These are phyloP conservation scores for Alectura lathami DNA, from an alignment of 2,113 vertebrate species.

Conservation along the genomic window DNA sequence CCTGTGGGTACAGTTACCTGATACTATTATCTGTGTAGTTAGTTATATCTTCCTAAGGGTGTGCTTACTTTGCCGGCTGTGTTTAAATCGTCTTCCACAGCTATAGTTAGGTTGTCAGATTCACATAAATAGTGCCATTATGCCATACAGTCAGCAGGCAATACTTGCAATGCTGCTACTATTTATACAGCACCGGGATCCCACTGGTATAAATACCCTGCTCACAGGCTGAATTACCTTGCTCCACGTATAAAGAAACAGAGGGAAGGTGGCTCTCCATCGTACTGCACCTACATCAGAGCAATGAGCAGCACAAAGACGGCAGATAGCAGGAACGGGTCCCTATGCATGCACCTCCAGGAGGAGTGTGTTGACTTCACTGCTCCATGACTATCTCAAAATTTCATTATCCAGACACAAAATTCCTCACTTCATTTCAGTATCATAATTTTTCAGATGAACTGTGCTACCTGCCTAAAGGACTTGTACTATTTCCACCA, in stretches of 20 bases:
- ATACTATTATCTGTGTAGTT: slow-evolving; percentile 28
- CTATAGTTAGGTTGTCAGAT: slow-evolving; percentile 4
- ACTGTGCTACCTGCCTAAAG: background rate
- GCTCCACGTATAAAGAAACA: background rate
- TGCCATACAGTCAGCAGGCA: background rate
- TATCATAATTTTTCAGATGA: background rate
- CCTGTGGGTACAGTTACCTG: slow-evolving; percentile 38
- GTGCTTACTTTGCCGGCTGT: background rate
- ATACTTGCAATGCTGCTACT: background rate
- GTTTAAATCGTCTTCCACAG: slow-evolving; percentile 13
- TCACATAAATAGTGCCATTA: slow-evolving; percentile 13
- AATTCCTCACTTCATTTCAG: rapidly evolving
- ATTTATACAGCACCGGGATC: background rate
- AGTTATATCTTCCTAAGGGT: slow-evolving; percentile 43
- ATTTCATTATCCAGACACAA: background rate
- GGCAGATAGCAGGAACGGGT: background rate
- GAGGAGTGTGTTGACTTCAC: background rate
- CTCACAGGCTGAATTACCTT: background rate
- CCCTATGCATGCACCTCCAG: background rate
- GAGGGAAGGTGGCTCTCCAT: background rate
- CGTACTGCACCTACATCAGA: rapidly evolving
- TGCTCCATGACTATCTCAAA: background rate
- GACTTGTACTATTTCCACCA: background rate
- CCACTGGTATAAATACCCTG: slow-evolving; percentile 4
- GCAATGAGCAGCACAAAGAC: background rate